These are phyloP conservation scores for Heliangelus exortis DNA, from an alignment of 2,797 vertebrate genomes.

Conservation along the genomic window DNA sequence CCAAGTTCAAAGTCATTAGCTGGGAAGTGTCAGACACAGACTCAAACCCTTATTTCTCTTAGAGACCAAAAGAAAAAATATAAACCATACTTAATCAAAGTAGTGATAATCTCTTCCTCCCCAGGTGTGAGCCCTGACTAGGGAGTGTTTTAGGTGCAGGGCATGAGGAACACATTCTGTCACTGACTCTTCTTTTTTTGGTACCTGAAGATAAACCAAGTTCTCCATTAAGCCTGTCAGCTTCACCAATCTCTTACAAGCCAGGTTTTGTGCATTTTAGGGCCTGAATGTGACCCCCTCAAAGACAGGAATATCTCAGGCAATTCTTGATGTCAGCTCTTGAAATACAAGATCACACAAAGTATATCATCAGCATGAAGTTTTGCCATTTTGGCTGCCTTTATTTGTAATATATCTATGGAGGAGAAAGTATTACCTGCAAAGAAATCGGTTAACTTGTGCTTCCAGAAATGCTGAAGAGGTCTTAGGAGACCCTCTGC, in stretches of 20 bases:
- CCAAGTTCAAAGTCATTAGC: neutral
- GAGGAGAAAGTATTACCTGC: no score
- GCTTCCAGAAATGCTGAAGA: no score
- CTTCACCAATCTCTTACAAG: neutral
- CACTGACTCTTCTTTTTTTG: neutral
- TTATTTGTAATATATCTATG: no score
- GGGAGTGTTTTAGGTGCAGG: neutral
- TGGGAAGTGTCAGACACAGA: neutral
- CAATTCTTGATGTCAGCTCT: neutral
- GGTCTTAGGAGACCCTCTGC: neutral
- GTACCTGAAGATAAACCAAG: neutral
- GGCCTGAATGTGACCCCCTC: neutral
- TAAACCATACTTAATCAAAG: neutral
- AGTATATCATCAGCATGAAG: no score
- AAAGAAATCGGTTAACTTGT: no score
- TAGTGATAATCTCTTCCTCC: neutral
- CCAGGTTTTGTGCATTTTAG: neutral
- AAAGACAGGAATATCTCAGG: neutral
- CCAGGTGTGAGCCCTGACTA: neutral
- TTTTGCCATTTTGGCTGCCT: no score
- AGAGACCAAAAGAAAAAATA: neutral
- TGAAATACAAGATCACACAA: no score
- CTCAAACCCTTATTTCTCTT: neutral
- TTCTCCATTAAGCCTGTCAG: neutral
- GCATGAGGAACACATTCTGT: neutral